A percentile compares a stretch with the other conserved stretches of the same genome.
These are phyloP conservation scores for Sterrhoptilus dennistouni DNA, from an alignment of 2,113 vertebrate genomes.

Conservation along the genomic window DNA sequence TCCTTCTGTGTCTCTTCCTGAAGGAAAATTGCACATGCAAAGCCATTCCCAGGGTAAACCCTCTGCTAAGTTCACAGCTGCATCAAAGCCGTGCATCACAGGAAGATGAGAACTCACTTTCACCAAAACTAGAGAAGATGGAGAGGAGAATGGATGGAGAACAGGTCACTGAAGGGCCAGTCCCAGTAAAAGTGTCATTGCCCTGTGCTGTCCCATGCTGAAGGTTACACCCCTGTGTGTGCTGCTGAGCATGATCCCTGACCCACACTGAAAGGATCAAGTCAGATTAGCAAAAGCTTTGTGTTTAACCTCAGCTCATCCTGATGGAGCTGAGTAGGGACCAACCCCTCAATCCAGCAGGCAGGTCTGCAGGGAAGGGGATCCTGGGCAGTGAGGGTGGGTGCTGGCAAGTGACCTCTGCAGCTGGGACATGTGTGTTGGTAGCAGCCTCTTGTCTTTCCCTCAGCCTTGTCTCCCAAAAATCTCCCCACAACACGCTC, in stretches of 20 bases:
- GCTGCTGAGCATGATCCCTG: not conserved
- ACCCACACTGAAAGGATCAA: not conserved
- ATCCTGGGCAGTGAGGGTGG: fast-evolving
- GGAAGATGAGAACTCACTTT: not conserved
- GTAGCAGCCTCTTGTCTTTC: not conserved
- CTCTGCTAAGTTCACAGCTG: not conserved
- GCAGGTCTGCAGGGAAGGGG: not conserved
- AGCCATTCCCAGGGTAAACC: not conserved
- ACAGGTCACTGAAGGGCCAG: not conserved
- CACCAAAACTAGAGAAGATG: not conserved
- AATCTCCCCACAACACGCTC: fast-evolving
- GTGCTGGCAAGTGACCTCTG: not conserved
- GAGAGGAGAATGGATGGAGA: not conserved
- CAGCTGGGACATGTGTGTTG: fast-evolving
- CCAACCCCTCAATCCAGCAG: not conserved
- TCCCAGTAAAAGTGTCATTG: not conserved
- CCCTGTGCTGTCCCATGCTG: fast-evolving
- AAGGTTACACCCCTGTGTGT: not conserved
- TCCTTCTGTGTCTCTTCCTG: not conserved
- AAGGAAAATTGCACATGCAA: not conserved
- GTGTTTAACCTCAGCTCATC: not conserved
- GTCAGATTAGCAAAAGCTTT: not conserved
- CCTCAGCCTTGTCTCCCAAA: not conserved
- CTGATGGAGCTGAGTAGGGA: not conserved
- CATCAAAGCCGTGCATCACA: not conserved